Percentiles rank a stretch among this genome's conserved stretches.
Evolutionary conservation across 2,113 vertebrate species (phyloP).

Genomic region (Anolis sagrei): DNA sequence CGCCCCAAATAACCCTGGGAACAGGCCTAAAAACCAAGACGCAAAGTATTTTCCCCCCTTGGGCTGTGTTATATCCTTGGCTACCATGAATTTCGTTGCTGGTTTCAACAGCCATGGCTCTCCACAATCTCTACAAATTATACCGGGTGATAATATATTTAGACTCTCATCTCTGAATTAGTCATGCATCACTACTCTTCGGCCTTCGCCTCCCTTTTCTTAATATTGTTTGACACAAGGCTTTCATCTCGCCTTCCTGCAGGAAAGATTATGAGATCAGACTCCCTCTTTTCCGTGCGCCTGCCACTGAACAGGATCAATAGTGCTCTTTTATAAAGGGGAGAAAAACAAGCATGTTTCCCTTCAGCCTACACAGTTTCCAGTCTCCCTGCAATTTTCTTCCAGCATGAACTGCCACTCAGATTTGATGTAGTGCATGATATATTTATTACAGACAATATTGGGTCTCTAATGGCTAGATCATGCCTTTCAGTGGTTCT

Average conservation of each 20-base stretch:
- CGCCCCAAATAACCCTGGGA: too few species aligned
- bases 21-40: not conserved
- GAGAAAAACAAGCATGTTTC: not conserved
- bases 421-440: not conserved
- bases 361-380: not conserved
- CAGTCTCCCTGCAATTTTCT: not conserved
- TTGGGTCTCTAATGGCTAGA: conserved; percentile 3
- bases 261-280: not conserved
- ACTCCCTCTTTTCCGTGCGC: too few species aligned
- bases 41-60: too few species aligned
- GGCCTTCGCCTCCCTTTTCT: not conserved
- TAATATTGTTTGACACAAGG: conserved; percentile 5
- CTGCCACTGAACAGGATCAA: not conserved
- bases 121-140: not conserved
- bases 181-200: not conserved
- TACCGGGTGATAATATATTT: not conserved
- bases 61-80: too few species aligned
- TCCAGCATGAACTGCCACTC: conserved; percentile 11
- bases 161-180: not conserved
- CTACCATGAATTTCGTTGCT: not conserved
- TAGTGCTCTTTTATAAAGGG: not conserved
- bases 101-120: not conserved
- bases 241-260: not conserved
- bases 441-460: conserved; percentile 19
- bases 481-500: not conserved